A percentile compares a stretch with the other conserved stretches of the same genome.
Conservation (phyloP, 2,888 invertebrate genomes). For the Achlya flavicornis region DNA sequence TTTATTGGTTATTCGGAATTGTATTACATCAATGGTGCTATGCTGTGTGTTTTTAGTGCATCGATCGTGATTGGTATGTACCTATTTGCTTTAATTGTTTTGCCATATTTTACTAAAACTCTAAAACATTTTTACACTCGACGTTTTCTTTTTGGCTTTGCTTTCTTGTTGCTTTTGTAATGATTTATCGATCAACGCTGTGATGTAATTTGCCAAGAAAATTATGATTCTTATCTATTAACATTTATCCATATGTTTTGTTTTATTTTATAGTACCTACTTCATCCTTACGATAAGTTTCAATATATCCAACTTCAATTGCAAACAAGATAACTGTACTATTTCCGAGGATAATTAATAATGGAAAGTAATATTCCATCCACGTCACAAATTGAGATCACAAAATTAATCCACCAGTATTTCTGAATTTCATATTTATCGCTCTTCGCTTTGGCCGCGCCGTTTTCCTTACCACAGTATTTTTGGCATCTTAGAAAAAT, state of each 20-base stretch:
- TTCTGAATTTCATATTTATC: conserved; percentile 41
- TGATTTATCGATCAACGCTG: no score
- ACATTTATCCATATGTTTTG: no score
- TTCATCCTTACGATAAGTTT: no score
- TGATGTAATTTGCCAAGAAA: no score
- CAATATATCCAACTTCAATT: no score
- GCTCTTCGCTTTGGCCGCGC: conserved; percentile 20
- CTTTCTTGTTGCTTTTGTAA: background rate
- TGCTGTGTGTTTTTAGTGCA: conserved; percentile 33
- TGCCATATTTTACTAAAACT: background rate
- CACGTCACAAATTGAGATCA: conserved; percentile 36
- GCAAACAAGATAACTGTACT: conserved; percentile 12
- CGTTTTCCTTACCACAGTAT: conserved; percentile 25
- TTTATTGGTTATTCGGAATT: conserved; percentile 24
- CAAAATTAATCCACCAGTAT: conserved; percentile 40
- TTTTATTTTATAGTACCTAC: no score
- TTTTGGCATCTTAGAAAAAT: conserved; percentile 37
- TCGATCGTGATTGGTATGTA: conserved; percentile 20
- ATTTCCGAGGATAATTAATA: conserved; percentile 21
- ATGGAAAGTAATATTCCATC: conserved; percentile 24
- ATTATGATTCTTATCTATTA: no score
- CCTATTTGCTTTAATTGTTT: background rate
- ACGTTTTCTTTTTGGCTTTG: background rate
- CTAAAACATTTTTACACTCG: background rate
- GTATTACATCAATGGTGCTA: conserved; percentile 27